These are phyloP conservation scores for Hydrolagus affinis DNA, from an alignment of 2,113 vertebrate species.

Conservation along the genomic window DNA sequence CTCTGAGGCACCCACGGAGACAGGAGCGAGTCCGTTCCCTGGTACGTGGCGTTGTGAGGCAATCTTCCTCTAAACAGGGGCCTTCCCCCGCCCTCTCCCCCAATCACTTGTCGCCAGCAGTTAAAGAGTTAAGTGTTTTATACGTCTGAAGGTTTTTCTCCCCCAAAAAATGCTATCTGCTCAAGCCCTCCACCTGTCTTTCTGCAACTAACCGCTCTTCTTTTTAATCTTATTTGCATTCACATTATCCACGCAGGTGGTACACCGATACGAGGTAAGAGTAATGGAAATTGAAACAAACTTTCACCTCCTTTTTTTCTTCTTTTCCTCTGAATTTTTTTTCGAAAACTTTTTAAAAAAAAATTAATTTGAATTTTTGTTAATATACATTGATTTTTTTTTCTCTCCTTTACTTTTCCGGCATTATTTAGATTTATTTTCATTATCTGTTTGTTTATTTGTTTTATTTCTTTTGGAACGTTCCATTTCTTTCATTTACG, in stretches of 20 bases:
- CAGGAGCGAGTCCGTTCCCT: background rate
- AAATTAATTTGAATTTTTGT: no score
- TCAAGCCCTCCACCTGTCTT: conserved; percentile 97
- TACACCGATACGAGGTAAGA: conserved; percentile 99
- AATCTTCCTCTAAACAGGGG: conserved; percentile 26
- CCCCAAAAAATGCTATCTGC: conserved; percentile 89
- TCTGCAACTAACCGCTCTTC: conserved; percentile 99
- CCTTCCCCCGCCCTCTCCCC: no score
- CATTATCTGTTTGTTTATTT: conserved; percentile 50
- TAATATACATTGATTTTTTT: no score
- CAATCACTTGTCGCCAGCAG: no score
- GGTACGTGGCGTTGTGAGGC: background rate
- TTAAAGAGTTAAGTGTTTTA: conserved; percentile 29
- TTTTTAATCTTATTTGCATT: conserved; percentile 99
- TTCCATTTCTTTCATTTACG: no score
- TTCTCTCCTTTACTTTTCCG: no score
- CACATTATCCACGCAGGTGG: conserved; percentile 99
- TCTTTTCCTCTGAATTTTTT: conserved; percentile 23
- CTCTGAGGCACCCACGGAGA: background rate
- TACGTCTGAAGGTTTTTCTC: conserved; percentile 28
- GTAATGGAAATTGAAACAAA: conserved; percentile 40
- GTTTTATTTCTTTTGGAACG: conserved; percentile 53
- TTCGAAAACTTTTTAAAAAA: no score
- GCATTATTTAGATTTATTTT: conserved; percentile 51
- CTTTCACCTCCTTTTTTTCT: conserved; percentile 38